These are phyloP conservation scores for Atrichornis clamosus DNA, from an alignment of 2,113 vertebrate genomes.

Conservation along the genomic window DNA sequence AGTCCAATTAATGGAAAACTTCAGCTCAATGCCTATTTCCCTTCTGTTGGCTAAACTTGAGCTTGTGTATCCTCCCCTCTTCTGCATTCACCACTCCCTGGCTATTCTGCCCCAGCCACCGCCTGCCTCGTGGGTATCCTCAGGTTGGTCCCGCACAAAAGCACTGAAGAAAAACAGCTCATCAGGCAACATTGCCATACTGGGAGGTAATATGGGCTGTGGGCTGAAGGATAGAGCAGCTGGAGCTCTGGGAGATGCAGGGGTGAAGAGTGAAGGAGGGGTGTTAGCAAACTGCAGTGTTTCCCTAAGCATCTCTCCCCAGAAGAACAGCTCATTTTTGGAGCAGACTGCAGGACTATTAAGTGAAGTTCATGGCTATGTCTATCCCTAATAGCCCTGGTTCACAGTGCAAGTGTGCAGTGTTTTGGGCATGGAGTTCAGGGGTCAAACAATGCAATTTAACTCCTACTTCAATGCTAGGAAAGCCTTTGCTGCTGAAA, in stretches of 20 bases:
- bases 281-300: accelerated
- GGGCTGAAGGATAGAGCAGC: neutral
- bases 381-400: neutral
- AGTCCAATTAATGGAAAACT: neutral
- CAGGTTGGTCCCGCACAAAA: neutral
- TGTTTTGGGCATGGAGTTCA: neutral
- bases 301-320: neutral
- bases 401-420: neutral
- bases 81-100: neutral
- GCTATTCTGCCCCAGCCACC: neutral
- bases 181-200: accelerated
- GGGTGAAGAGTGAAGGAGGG: neutral
- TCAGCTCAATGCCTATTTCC: neutral
- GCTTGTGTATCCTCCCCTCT: neutral
- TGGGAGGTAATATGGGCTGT: neutral
- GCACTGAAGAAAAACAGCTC: neutral
- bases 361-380: neutral
- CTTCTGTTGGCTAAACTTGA: neutral
- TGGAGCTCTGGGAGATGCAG: neutral
- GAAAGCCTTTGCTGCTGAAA: neutral
- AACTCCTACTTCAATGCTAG: neutral
- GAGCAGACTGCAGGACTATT: neutral
- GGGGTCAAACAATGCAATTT: neutral
- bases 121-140: neutral
- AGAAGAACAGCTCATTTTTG: neutral